A percentile compares a stretch with the other conserved stretches of the same genome.
Conservation (phyloP, 2,113 vertebrate genomes). For the Dipodomys ordii region DNA sequence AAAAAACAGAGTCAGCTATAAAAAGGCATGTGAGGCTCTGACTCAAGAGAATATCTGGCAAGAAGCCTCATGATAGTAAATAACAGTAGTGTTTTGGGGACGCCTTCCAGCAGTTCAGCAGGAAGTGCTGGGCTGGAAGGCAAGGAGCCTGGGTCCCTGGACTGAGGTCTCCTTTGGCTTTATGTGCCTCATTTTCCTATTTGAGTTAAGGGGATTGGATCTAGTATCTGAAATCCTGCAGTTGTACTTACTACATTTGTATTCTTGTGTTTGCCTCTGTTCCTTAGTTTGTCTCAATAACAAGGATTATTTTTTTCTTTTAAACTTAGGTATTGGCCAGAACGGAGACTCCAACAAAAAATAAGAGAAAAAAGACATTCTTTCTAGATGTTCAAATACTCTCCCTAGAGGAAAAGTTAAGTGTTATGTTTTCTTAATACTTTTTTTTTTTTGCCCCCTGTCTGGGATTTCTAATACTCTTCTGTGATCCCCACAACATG, state of each 20-base stretch:
- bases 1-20: neutral
- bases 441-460: no score
- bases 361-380: neutral
- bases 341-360: neutral
- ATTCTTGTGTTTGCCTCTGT: neutral
- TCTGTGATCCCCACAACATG: rapidly evolving
- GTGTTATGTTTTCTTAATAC: slow-evolving; percentile 58
- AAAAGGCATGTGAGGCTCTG: neutral
- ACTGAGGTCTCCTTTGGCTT: rapidly evolving
- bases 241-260: rapidly evolving
- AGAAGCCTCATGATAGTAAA: neutral
- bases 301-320: neutral
- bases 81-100: neutral
- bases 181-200: neutral
- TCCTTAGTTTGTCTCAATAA: neutral
- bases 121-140: neutral
- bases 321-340: slow-evolving; percentile 80
- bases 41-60: neutral
- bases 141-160: neutral
- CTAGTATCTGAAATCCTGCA: rapidly evolving
- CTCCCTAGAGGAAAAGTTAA: slow-evolving; percentile 86
- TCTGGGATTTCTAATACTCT: neutral
- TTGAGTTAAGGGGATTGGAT: neutral
- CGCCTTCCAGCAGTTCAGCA: neutral
- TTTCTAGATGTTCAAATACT: slow-evolving; percentile 85